Base-by-base conservation (phyloP, 1,140 invertebrate species). In the Apis cerana region DNA sequence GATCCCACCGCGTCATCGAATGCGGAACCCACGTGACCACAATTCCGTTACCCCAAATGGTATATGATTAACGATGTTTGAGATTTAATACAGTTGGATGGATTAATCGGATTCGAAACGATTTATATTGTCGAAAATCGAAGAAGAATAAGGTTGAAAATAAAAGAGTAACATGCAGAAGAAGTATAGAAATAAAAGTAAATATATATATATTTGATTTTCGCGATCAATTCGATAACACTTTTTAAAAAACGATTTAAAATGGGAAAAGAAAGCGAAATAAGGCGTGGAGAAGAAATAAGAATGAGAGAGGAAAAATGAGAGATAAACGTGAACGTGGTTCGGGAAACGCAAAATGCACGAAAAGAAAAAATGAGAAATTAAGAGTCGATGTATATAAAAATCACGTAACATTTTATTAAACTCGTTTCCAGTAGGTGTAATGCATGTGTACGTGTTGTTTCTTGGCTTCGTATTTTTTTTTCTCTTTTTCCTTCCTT, bases 351-450 rank as follows among this genome's bases (percentile, higher is more conserved):
- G 58, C 62, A 75, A 82, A 61, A 80, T 21, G 69, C 27, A 70
- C 69, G 72, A 85, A 72, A 87, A 88, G 76, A 88, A 85, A 86
- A 87, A 88, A 90, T 85, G 82, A 83, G 81, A 92, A 91, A 90
- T 90, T 90, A 91, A 90, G 61, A 92, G 87, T 82, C 84, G 82
- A 86, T 82, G 56, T 82, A 83, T 91, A 91, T 91, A 91, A 92
- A 92, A 93, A 92, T 92, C 90, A 92, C 89, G 91, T 93, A 93
- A 92, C 91, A 92, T 93, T 93, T 93, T 92, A 92, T 93, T 93
- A 90, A 92, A 88, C 91, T 84, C 88, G 79, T 88, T 85, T 91
- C 88, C 89, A 87, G 85, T 85, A 85, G 48, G 62, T 85, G 89
- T 91, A 90, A 77, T 89, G 86, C 86, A 86, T 87, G 88, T 90